phyloP scores from a whole-genome alignment of 1,140 invertebrate species.

The Dreissena polymorpha region DNA sequence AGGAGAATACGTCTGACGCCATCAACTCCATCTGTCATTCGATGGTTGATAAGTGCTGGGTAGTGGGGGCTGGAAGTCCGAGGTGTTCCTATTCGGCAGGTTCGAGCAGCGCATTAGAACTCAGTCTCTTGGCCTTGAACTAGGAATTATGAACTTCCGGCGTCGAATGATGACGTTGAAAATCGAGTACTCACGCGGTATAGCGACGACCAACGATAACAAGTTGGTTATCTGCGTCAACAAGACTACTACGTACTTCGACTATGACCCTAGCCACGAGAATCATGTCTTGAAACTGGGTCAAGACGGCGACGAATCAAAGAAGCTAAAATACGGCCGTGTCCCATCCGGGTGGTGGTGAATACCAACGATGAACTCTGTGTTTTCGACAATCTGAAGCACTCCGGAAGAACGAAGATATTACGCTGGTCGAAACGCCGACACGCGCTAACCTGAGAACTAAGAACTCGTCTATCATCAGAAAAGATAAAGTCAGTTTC shows the following conservation, averaged over 20 bases:
- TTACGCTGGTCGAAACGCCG: conserved; percentile 25
- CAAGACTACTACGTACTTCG: conserved; percentile 52
- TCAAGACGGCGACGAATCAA: conserved; percentile 44
- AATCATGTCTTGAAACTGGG: conserved; percentile 55
- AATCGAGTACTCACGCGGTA: conserved; percentile 51
- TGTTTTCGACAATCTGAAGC: conserved; percentile 59
- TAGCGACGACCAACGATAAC: conserved; percentile 38
- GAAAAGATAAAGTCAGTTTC: no score
- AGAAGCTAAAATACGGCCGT: conserved; percentile 41
- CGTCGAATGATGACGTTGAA: conserved; percentile 51
- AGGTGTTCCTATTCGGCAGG: conserved; percentile 44
- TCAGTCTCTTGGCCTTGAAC: conserved; percentile 46
- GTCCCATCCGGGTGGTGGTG: conserved; percentile 57
- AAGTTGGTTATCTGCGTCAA: conserved; percentile 53
- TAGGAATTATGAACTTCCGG: conserved; percentile 49
- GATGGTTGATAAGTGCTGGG: conserved; percentile 50
- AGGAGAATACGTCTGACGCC: conserved; percentile 51
- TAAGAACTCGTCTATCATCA: no score
- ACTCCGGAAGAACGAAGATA: conserved; percentile 13
- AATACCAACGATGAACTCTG: conserved; percentile 58
- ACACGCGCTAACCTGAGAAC: background rate
- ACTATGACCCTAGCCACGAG: conserved; percentile 50
- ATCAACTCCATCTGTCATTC: conserved; percentile 56
- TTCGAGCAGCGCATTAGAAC: conserved; percentile 27
- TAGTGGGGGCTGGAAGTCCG: conserved; percentile 29